phyloP scores from a whole-genome alignment of 2,888 invertebrate genomes.

The Brassicogethes aeneus region DNA sequence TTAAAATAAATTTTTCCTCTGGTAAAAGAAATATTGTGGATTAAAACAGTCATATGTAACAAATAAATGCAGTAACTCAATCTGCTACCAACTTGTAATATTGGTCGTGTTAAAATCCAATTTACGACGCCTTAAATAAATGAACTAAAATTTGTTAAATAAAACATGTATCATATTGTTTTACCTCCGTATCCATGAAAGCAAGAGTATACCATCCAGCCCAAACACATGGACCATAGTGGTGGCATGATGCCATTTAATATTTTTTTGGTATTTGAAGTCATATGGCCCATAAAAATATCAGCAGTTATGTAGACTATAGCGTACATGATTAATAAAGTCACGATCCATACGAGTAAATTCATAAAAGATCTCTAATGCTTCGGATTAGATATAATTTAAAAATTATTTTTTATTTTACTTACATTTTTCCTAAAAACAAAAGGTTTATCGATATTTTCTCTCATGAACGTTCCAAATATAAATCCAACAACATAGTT shows the following conservation, averaged over 20 bases:
- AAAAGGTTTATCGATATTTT: slow-evolving; percentile 14
- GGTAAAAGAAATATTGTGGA: slow-evolving; percentile 5
- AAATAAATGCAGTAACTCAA: slow-evolving; percentile 8
- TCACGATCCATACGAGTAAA: slow-evolving; percentile 13
- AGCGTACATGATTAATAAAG: slow-evolving; percentile 10
- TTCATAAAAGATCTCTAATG: slow-evolving; percentile 7
- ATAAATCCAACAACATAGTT: slow-evolving; percentile 20
- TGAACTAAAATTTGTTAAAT: no score
- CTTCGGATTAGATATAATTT: not conserved
- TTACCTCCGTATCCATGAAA: slow-evolving; percentile 19
- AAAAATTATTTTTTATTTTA: not conserved
- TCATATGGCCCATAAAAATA: slow-evolving; percentile 8
- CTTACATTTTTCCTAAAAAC: slow-evolving; percentile 8
- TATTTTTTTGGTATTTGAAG: slow-evolving; percentile 5
- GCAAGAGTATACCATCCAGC: slow-evolving; percentile 20
- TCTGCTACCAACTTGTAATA: not conserved
- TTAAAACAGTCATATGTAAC: slow-evolving; percentile 17
- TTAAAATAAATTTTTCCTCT: slow-evolving; percentile 12
- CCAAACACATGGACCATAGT: slow-evolving; percentile 16
- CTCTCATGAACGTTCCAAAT: slow-evolving; percentile 19
- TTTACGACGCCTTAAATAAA: no score
- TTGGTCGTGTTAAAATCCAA: slow-evolving; percentile 4
- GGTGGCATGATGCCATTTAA: slow-evolving; percentile 14
- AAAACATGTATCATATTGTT: no score
- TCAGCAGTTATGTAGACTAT: slow-evolving; percentile 9